Evolutionary conservation across 2,797 vertebrate genomes (phyloP).

Genomic region (Atherinosoma microstoma): DNA sequence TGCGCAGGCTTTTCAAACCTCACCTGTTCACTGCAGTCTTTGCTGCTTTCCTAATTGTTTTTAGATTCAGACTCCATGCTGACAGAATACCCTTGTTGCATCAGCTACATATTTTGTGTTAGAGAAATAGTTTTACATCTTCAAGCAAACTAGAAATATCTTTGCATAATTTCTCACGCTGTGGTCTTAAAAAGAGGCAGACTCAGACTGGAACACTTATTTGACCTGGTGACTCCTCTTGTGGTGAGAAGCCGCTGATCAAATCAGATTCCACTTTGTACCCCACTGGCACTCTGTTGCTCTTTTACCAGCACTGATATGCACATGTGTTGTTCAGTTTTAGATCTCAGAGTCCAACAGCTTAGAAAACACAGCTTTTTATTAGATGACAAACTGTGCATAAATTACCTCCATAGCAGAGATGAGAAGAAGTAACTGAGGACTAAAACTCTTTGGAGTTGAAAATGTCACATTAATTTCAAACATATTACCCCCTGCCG

Average conservation of each 20-base stretch:
- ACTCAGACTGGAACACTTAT: background rate
- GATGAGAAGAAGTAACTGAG: conserved; percentile 70
- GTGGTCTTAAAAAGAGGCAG: background rate
- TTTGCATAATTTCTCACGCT: background rate
- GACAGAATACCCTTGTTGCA: background rate
- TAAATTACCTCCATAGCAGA: conserved; percentile 85
- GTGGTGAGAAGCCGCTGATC: conserved; percentile 31
- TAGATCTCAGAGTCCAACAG: conserved; percentile 81
- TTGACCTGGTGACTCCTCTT: conserved; percentile 34
- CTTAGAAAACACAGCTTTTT: conserved; percentile 81
- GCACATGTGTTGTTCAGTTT: conserved; percentile 77
- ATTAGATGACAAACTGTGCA: conserved; percentile 83
- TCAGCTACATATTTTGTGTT: background rate
- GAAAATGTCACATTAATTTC: conserved; percentile 90
- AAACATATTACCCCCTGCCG: conserved; percentile 85
- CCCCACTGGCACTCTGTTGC: conserved; percentile 32
- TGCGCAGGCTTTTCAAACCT: no score
- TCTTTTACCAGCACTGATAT: conserved; percentile 39
- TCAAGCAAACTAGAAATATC: conserved; percentile 1
- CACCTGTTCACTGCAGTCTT: conserved; percentile 1
- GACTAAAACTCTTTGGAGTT: conserved; percentile 85
- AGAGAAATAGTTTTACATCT: background rate
- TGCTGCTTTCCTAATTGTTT: background rate
- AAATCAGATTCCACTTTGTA: conserved; percentile 47
- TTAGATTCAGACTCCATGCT: background rate